Evolutionary conservation across 1,140 invertebrate genomes (phyloP).

Genomic region (Orius laevigatus): DNA sequence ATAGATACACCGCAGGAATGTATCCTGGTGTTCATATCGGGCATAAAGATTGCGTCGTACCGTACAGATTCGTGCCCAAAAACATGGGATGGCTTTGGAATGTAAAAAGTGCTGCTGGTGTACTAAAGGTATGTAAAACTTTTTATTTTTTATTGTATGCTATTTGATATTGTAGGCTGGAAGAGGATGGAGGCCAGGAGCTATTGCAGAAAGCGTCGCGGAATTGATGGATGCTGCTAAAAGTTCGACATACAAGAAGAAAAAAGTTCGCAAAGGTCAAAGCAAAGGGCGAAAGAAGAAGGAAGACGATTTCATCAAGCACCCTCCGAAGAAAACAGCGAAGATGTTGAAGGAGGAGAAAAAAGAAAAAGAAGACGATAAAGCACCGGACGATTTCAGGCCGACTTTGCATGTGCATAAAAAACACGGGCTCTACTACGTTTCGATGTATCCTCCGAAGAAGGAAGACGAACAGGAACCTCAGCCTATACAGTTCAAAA

Average conservation of each 20-base stretch:
- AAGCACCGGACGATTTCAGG: conserved; percentile 30
- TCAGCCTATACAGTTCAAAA: conserved; percentile 6
- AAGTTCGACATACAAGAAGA: conserved; percentile 20
- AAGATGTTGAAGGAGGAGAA: not conserved
- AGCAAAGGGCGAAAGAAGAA: not conserved
- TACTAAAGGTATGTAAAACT: conserved; percentile 27
- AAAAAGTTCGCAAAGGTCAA: not conserved
- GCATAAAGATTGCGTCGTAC: conserved; percentile 31
- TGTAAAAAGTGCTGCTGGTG: conserved; percentile 25
- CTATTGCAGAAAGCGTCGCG: conserved; percentile 32
- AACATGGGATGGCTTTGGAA: conserved; percentile 42
- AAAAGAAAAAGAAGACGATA: conserved; percentile 23
- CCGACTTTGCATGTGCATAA: conserved; percentile 36
- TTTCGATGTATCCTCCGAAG: conserved; percentile 37
- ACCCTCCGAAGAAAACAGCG: not conserved
- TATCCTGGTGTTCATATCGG: conserved; percentile 27
- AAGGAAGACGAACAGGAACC: conserved; percentile 16
- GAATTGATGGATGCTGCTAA: conserved; percentile 31
- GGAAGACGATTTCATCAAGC: not conserved
- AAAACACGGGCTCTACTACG: conserved; percentile 34
- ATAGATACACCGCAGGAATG: conserved; percentile 10
- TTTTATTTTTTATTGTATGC: too few species aligned
- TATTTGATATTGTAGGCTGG: conserved; percentile 26
- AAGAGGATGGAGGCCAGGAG: conserved; percentile 35
- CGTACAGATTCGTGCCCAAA: conserved; percentile 29